Conservation (phyloP, 2,888 invertebrate genomes). For the Spisula subtruncata region DNA sequence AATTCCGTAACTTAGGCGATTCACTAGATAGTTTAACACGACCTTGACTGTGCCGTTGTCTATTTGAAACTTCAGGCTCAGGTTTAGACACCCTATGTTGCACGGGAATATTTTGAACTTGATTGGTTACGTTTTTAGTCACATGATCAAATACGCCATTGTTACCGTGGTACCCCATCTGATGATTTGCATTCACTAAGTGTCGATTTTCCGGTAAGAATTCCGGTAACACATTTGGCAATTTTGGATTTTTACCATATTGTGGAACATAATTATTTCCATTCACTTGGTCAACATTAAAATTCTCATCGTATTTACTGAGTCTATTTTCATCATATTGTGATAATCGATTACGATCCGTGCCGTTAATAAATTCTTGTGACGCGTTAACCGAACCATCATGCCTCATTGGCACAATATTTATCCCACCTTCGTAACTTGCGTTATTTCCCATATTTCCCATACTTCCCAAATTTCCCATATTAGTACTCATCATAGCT, state of each 20-base stretch:
- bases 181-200: conserved; percentile 27
- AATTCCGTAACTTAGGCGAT: conserved; percentile 70
- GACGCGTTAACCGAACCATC: conserved; percentile 32
- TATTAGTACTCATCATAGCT: conserved; percentile 74
- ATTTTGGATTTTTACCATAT: conserved; percentile 44
- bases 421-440: conserved; percentile 36
- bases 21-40: conserved; percentile 62
- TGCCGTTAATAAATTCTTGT: conserved; percentile 39
- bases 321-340: conserved; percentile 57
- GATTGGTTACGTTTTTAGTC: conserved; percentile 40
- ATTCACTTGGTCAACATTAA: conserved; percentile 52
- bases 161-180: background rate
- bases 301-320: conserved; percentile 65
- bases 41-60: conserved; percentile 21
- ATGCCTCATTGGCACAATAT: conserved; percentile 50
- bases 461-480: no score
- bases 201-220: conserved; percentile 54
- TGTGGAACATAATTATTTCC: conserved; percentile 44
- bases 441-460: conserved; percentile 50
- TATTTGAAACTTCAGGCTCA: conserved; percentile 34
- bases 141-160: conserved; percentile 40
- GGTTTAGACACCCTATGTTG: background rate
- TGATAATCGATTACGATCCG: conserved; percentile 49
- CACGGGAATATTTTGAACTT: conserved; percentile 33
- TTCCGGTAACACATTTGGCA: conserved; percentile 57